Evolutionary conservation across 2,888 invertebrate species (phyloP), one percentile per base, ranked within the genome.

Genomic region (Epicampocera succincta): DNA sequence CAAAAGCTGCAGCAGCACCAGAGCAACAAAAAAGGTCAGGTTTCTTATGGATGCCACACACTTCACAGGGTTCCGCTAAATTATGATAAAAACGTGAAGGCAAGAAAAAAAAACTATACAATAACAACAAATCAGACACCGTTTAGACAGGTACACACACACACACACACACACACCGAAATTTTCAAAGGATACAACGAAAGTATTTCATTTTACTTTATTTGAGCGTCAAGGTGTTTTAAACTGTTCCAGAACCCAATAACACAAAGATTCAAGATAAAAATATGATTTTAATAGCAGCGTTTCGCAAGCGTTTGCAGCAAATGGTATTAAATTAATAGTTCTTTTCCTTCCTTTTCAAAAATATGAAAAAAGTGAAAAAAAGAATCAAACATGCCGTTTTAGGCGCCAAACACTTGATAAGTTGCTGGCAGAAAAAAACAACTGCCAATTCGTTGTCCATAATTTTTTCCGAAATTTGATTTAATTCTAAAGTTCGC

Each of bases 41-140:
- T 81, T 81, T 81, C 76, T 21, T 56, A n/a, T n/a, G 12, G 40
- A 74, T 65, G 65, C 74, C 74, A 65, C 77, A 78, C 74, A 77
- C 77, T 78, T 82, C 82, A 82, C 82, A 82, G 73, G 74, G 82
- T 82, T 82, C 82, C 78, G 82, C 77, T 82, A 46, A 72, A 72
- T 78, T 78, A 72, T 38, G 72, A 72, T 66, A 66, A 72, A 78
- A 78, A 61, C 40, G 25, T 50, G 48, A 25, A 61, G 25, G 19
- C 19, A 42, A 25, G 33, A 19, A 69, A 15, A 71, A 40, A n/a
- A 12, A 15, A 60, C n/a, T n/a, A n/a, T 46, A 40, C 48, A 13
- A 71, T 38, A 40, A 48, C 71, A 71, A 11, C 38, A 65, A 66
- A 66, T 29, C 56, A 58, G 46, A 48, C 65, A 56, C 56, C 29